Base-by-base conservation (phyloP, 92 coral and sea anemone genomes). In the Actinostola sp. region DNA sequence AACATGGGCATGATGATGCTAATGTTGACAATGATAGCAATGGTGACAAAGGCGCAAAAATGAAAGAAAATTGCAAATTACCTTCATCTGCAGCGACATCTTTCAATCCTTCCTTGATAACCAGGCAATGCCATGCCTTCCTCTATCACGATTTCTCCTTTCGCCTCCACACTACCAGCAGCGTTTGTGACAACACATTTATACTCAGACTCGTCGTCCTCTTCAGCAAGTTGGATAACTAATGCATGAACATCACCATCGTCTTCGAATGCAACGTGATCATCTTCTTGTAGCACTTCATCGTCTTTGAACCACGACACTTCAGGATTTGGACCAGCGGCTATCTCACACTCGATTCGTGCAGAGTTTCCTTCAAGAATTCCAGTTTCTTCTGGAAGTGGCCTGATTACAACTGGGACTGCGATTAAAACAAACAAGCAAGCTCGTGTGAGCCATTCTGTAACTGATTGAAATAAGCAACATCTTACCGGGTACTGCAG, bases 131-230 rank as follows among this genome's bases (percentile, higher is more conserved):
- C 77, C 54, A 94, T 81, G 66, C 97, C 97, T 61, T 94, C 97
- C 50, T 94, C 96, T 11, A 94, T 89, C 23, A 94, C 87, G 58
- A 94, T 70, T 54, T 92, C 92, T 46, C 89, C 74, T 54, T 43
- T 63, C 56, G 86, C 68, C 30, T 89, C 73, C 23, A 82, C 91
- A 30, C 75, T 74, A 7, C 97, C 98, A 28, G 78, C 70, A 36
- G 78, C 77, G 26, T 94, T 94, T 17, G 76, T 79, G 1, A 87
- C 90, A 8, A 92, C 86, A 15, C 97, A 89, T 66, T 82, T 88
- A 82, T 91, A 94, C 52, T 85, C 95, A 2, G 84, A 93, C 58
- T 94, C 98, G 72, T 94, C 98, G 59, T 94, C 95, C 15, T 82
- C 65, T 55, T 82, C 93, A 19, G 83, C 91, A 14, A 71, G 58